Conservation (phyloP, 2,888 invertebrate genomes). For the Homarus gammarus region DNA sequence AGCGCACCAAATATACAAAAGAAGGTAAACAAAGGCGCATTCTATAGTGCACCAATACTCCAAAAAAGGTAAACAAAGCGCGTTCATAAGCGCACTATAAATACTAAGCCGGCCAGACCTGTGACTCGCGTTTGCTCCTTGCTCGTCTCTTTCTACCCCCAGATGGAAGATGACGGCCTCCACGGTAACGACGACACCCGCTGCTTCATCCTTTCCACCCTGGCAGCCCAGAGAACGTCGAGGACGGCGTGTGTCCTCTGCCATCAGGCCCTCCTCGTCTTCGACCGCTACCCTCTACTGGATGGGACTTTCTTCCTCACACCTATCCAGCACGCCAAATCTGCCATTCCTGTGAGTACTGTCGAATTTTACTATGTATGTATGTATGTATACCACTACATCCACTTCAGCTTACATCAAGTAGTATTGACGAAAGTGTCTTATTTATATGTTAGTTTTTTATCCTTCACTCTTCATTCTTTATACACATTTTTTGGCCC, state of each 20-base stretch:
- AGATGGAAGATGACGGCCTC: slow-evolving; percentile 99
- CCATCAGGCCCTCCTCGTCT: slow-evolving; percentile 92
- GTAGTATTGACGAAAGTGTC: too few species aligned
- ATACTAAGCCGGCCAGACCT: slow-evolving; percentile 14
- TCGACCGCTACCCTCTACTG: slow-evolving; percentile 97
- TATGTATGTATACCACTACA: too few species aligned
- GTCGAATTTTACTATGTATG: too few species aligned
- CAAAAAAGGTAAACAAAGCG: too few species aligned
- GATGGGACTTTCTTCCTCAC: slow-evolving; percentile 99
- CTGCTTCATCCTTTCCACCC: slow-evolving; percentile 95
- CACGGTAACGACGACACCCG: slow-evolving; percentile 99
- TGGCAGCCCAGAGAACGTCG: slow-evolving; percentile 94
- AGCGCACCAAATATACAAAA: too few species aligned
- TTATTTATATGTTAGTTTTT: too few species aligned
- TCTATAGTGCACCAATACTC: too few species aligned
- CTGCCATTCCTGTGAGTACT: slow-evolving; percentile 88
- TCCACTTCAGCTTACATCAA: too few species aligned
- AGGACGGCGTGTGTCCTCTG: slow-evolving; percentile 92
- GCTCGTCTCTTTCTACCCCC: slow-evolving; percentile 54
- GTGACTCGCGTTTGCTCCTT: slow-evolving; percentile 76
- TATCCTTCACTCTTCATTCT: too few species aligned
- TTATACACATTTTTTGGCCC: too few species aligned
- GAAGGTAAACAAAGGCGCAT: too few species aligned
- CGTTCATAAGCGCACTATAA: background rate
- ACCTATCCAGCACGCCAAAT: slow-evolving; percentile 92